phyloP scores from a whole-genome alignment of 2,888 invertebrate genomes.

The Rhamphomyia laevipes region DNA sequence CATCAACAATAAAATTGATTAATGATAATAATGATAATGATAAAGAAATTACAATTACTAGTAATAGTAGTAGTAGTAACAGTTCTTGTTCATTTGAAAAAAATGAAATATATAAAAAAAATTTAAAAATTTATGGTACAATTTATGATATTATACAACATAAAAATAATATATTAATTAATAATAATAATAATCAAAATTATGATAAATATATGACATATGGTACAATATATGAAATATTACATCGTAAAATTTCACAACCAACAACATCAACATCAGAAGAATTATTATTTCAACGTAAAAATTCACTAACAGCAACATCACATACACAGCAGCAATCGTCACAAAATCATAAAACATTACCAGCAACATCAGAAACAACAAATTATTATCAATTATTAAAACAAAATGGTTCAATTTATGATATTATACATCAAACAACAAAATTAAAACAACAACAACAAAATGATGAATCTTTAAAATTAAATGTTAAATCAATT shows the following conservation, averaged over 20 bases:
- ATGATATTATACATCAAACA: slow-evolving; percentile 33
- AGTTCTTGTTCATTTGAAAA: not conserved
- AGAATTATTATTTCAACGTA: slow-evolving; percentile 1
- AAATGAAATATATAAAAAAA: slow-evolving; percentile 23
- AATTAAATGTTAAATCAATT: no score
- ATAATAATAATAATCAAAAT: slow-evolving; percentile 29
- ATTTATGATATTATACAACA: slow-evolving; percentile 38
- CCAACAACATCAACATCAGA: slow-evolving; percentile 11
- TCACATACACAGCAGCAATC: not conserved
- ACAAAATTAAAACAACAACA: not conserved
- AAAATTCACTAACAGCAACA: not conserved
- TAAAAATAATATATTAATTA: slow-evolving; percentile 29
- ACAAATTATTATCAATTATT: slow-evolving; percentile 10
- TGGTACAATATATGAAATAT: slow-evolving; percentile 38
- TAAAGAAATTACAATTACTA: not conserved
- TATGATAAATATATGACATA: slow-evolving; percentile 39
- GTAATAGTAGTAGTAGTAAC: not conserved
- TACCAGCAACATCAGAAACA: slow-evolving; percentile 8
- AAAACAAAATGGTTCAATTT: slow-evolving; percentile 30
- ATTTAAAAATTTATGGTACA: slow-evolving; percentile 37
- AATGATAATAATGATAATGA: not conserved
- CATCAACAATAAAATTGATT: not conserved
- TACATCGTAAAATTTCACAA: slow-evolving; percentile 34
- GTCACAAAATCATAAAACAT: slow-evolving; percentile 6
- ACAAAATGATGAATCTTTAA: no score